Conservation (phyloP, 2,888 invertebrate genomes). For the Agriopis aurantiaria region DNA sequence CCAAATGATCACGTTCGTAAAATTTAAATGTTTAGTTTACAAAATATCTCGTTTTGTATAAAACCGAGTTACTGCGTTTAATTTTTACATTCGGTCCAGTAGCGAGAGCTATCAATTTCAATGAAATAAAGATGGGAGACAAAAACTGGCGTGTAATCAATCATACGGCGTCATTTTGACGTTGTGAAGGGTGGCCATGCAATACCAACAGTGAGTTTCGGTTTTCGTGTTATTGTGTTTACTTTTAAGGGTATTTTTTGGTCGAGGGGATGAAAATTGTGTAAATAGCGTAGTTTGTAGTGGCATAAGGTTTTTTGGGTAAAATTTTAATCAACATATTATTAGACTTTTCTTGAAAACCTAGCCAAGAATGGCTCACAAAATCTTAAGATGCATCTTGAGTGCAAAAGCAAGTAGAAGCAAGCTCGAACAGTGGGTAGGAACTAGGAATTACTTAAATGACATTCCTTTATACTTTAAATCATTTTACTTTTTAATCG, state of each 20-base stretch:
- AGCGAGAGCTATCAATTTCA: slow-evolving; percentile 75
- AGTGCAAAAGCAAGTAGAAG: background rate
- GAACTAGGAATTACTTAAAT: too few species aligned
- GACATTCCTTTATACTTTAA: too few species aligned
- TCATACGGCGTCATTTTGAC: slow-evolving; percentile 67
- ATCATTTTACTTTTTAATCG: too few species aligned
- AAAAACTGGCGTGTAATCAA: slow-evolving; percentile 68
- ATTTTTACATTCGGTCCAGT: slow-evolving; percentile 43
- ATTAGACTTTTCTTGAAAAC: too few species aligned
- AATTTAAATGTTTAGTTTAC: background rate
- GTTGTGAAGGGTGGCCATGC: slow-evolving; percentile 45
- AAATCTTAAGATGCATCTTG: too few species aligned
- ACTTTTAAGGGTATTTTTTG: slow-evolving; percentile 37
- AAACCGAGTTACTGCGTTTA: slow-evolving; percentile 5
- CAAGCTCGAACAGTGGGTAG: background rate
- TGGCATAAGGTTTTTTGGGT: background rate
- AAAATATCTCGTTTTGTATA: background rate
- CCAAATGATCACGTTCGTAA: background rate
- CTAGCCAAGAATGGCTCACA: too few species aligned
- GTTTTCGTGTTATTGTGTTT: slow-evolving; percentile 47
- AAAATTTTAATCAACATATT: too few species aligned
- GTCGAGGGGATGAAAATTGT: slow-evolving; percentile 34
- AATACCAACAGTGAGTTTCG: slow-evolving; percentile 44
- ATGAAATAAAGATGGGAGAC: slow-evolving; percentile 74
- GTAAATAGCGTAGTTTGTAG: slow-evolving; percentile 20